phyloP scores from a whole-genome alignment of 2,888 invertebrate genomes.

The Leptopilina drosophilae region DNA sequence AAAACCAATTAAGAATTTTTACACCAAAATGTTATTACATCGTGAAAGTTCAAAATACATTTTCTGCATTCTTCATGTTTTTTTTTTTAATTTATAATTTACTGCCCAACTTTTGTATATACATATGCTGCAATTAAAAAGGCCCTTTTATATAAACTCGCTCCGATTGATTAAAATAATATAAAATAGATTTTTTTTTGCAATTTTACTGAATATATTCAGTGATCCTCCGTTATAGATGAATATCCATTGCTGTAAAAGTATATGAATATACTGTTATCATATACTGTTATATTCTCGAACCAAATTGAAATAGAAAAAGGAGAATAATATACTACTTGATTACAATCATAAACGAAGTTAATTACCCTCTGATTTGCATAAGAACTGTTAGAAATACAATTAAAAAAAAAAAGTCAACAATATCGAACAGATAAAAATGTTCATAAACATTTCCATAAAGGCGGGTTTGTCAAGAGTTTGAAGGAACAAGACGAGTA shows the following conservation, averaged over 20 bases:
- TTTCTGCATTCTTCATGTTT: no score
- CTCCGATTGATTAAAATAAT: no score
- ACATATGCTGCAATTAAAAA: no score
- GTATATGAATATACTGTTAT: conserved; percentile 1
- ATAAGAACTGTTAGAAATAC: neutral
- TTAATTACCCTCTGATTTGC: neutral
- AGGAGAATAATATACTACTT: conserved; percentile 2
- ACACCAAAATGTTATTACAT: no score
- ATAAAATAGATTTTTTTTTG: no score
- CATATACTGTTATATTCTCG: neutral
- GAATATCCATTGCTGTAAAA: neutral
- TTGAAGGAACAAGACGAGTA: conserved; percentile 23
- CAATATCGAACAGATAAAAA: conserved; percentile 26
- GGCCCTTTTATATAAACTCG: no score
- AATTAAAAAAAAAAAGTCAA: neutral
- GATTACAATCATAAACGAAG: conserved; percentile 6
- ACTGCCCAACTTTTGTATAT: no score
- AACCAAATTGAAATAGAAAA: neutral
- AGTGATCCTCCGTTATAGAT: neutral
- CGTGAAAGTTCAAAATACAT: no score
- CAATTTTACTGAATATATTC: neutral
- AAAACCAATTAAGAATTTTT: no score
- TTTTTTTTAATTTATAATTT: no score
- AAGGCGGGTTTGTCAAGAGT: neutral
- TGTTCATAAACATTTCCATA: conserved; percentile 13